phyloP scores from a whole-genome alignment of 1,140 invertebrate genomes.

The Heliothis virescens region DNA sequence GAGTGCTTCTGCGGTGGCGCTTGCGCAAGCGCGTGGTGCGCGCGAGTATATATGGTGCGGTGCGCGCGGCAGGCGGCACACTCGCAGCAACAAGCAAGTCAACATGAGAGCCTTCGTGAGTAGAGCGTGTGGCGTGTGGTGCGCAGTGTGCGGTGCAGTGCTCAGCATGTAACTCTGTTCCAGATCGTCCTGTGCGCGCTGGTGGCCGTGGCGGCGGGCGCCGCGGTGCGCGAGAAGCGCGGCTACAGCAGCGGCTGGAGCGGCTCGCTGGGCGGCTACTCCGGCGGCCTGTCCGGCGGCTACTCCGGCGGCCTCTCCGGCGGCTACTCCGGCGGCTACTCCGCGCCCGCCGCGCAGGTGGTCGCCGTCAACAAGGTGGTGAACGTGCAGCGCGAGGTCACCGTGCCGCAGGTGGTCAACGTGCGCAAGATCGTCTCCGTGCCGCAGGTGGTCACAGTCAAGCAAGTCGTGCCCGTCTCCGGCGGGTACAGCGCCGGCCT shows the following conservation, averaged over 20 bases:
- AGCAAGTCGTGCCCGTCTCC: conserved; percentile 65
- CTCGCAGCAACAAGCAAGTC: neutral
- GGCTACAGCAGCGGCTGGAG: conserved; percentile 31
- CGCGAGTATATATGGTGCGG: conserved; percentile 21
- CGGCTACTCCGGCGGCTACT: conserved; percentile 41
- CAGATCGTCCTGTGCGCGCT: conserved; percentile 45
- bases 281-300: conserved; percentile 38
- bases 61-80: neutral
- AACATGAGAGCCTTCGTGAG: conserved; percentile 44
- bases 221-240: conserved; percentile 41
- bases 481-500: conserved; percentile 42
- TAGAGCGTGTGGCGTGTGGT: neutral
- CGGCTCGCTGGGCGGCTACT: conserved; percentile 37
- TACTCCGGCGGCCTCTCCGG: conserved; percentile 36
- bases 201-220: conserved; percentile 28
- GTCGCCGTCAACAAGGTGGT: conserved; percentile 67
- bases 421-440: conserved; percentile 67
- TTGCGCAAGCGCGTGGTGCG: conserved; percentile 3
- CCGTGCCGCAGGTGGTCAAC: conserved; percentile 65
- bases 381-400: conserved; percentile 63
- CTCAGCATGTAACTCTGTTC: neutral
- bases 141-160: neutral
- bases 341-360: conserved; percentile 49
- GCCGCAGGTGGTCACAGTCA: conserved; percentile 69
- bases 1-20: neutral